A percentile compares a stretch with the other conserved stretches of the same genome.
Evolutionary conservation across 1,140 invertebrate species (phyloP).

Genomic region (Lamellibrachia luymesi): DNA sequence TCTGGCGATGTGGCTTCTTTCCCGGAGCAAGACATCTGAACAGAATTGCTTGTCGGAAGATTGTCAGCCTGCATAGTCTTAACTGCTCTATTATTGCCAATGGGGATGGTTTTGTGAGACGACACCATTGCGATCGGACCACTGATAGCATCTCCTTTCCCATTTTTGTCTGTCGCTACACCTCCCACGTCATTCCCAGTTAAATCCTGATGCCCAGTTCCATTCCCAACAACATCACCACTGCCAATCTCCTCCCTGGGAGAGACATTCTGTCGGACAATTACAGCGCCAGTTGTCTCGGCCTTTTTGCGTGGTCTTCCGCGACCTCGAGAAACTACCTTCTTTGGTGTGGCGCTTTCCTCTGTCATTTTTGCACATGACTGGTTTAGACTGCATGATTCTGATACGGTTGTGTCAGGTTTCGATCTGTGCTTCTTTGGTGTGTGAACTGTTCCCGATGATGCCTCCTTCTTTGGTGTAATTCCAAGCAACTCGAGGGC

Average conservation of each 20-base stretch:
- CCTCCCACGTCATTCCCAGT: background rate
- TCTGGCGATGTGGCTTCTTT: background rate
- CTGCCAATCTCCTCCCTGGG: background rate
- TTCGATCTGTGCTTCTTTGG: background rate
- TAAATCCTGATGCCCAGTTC: background rate
- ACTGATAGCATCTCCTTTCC: background rate
- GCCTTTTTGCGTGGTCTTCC: background rate
- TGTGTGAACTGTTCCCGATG: background rate
- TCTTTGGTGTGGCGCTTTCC: background rate
- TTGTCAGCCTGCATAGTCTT: background rate
- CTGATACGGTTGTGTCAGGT: background rate
- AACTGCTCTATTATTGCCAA: background rate
- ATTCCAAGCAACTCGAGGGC: background rate
- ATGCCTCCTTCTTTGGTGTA: background rate
- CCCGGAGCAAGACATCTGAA: background rate
- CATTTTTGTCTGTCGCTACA: background rate
- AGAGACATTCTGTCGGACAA: background rate
- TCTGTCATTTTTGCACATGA: background rate
- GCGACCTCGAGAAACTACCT: background rate
- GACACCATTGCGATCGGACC: background rate
- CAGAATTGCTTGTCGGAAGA: background rate
- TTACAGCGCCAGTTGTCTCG: background rate
- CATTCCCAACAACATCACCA: background rate
- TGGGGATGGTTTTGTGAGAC: background rate
- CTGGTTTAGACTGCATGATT: background rate